These are phyloP conservation scores for Centruroides vittatus DNA, from an alignment of 1,140 invertebrate species.

Conservation along the genomic window DNA sequence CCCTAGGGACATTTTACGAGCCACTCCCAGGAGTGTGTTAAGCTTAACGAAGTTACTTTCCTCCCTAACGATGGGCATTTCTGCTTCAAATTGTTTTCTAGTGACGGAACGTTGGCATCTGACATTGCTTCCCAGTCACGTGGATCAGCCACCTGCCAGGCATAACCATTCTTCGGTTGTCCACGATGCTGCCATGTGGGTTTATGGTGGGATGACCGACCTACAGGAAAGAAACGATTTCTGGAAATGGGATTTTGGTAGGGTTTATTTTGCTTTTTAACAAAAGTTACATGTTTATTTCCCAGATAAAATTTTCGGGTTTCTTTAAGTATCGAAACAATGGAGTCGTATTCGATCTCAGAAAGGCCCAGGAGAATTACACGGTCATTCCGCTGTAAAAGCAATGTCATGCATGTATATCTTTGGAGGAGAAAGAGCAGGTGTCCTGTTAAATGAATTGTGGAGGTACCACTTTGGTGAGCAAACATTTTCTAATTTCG, in stretches of 20 bases:
- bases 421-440: slow-evolving; percentile 60
- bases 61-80: too few species aligned
- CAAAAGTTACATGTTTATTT: background rate
- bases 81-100: slow-evolving; percentile 21
- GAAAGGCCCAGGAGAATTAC: slow-evolving; percentile 51
- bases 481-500: slow-evolving; percentile 8
- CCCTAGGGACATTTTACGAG: too few species aligned
- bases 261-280: slow-evolving; percentile 11
- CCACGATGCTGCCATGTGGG: slow-evolving; percentile 61
- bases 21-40: too few species aligned
- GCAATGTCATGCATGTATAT: slow-evolving; percentile 64
- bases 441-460: slow-evolving; percentile 56
- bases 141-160: slow-evolving; percentile 45
- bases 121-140: slow-evolving; percentile 24
- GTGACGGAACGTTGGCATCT: slow-evolving; percentile 63
- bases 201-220: slow-evolving; percentile 81
- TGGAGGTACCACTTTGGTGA: slow-evolving; percentile 79
- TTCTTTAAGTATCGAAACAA: slow-evolving; percentile 37
- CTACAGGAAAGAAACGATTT: slow-evolving; percentile 63
- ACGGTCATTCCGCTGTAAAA: slow-evolving; percentile 65
- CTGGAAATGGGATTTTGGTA: slow-evolving; percentile 64
- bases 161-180: slow-evolving; percentile 74
- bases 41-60: too few species aligned
- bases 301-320: background rate
- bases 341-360: slow-evolving; percentile 48